These are phyloP conservation scores for Syrmaticus mikado DNA, from an alignment of 2,113 vertebrate species.

Conservation along the genomic window DNA sequence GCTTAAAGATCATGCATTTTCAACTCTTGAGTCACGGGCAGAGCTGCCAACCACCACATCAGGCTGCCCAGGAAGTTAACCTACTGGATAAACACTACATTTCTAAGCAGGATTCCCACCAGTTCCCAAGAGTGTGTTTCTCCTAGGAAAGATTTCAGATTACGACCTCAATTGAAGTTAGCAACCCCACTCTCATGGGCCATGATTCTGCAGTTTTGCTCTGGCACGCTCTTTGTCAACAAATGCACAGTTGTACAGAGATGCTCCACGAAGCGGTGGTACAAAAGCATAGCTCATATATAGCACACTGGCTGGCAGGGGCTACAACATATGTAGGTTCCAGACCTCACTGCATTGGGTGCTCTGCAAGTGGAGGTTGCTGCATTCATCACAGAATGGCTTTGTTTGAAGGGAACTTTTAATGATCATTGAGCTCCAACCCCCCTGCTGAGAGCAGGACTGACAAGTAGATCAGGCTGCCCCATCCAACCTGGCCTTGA, in stretches of 20 bases:
- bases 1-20: no score
- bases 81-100: not conserved
- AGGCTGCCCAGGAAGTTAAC: not conserved
- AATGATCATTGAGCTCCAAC: no score
- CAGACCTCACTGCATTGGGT: not conserved
- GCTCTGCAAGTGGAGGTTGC: not conserved
- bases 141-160: not conserved
- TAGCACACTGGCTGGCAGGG: not conserved
- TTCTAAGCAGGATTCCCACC: not conserved
- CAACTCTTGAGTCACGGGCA: no score
- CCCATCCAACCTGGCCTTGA: no score
- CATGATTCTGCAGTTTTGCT: not conserved
- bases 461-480: no score
- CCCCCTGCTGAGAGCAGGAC: no score
- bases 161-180: no score
- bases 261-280: not conserved
- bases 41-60: no score
- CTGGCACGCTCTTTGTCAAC: rapidly evolving
- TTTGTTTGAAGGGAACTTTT: no score
- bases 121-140: not conserved
- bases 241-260: not conserved
- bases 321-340: rapidly evolving
- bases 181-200: not conserved
- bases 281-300: rapidly evolving
- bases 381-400: no score